phyloP scores from a whole-genome alignment of 2,797 vertebrate species.

The Coregonus sp. region DNA sequence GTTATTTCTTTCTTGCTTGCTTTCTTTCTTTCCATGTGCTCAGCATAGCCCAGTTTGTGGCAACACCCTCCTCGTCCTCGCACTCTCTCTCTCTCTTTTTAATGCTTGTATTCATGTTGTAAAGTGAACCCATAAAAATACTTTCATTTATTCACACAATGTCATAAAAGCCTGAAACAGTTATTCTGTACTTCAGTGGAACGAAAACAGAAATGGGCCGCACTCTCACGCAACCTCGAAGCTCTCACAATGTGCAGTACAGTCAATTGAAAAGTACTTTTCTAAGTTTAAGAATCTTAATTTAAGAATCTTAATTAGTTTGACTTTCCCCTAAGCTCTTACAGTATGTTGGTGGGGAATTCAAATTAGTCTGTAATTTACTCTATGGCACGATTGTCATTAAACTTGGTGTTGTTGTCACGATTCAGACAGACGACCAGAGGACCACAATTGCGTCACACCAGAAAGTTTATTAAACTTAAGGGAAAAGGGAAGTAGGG shows the following conservation, averaged over 20 bases:
- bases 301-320: neutral
- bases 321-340: neutral
- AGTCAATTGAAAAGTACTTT: neutral
- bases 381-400: neutral
- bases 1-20: constrained; percentile 10
- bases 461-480: too few relatives aligned
- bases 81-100: constrained; percentile 29
- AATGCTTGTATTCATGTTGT: constrained; percentile 46
- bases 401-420: too few relatives aligned
- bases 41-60: constrained; percentile 25
- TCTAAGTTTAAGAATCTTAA: neutral
- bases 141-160: constrained; percentile 33
- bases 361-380: neutral
- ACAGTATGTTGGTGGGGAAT: neutral
- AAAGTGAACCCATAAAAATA: constrained; percentile 46
- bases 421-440: too few relatives aligned
- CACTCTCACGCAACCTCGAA: neutral
- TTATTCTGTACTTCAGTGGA: constrained; percentile 32
- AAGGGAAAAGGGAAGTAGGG: too few relatives aligned
- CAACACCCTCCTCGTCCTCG: constrained; percentile 12
- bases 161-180: constrained; percentile 44
- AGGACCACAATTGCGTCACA: too few relatives aligned
- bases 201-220: constrained; percentile 33
- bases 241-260: neutral
- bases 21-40: constrained; percentile 35